Conservation (phyloP, 53 echinoderm and acorn worm genomes). For the Actinopyga echinites region DNA sequence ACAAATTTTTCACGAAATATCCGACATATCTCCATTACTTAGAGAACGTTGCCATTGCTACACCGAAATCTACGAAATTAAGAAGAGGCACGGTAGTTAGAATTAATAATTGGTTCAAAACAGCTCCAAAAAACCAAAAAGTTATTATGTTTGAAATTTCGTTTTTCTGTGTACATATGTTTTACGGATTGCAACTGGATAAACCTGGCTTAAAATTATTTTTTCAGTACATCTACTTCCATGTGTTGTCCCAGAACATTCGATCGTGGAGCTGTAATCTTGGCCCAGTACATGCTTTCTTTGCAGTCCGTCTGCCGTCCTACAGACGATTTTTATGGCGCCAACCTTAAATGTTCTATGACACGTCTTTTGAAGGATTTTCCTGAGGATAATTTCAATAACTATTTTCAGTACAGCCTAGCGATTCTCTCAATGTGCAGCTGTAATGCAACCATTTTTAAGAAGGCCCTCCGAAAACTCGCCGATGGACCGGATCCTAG, state of each 20-base stretch:
- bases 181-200: no score
- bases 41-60: no score
- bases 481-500: not conserved
- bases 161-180: no score
- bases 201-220: no score
- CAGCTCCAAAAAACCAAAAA: no score
- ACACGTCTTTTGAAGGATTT: not conserved
- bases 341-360: not conserved
- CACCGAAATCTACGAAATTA: no score
- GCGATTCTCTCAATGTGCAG: not conserved
- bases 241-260: not conserved
- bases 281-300: slow-evolving; percentile 29
- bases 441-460: not conserved
- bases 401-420: slow-evolving; percentile 16
- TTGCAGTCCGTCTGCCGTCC: slow-evolving; percentile 1
- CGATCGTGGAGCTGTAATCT: not conserved
- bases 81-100: no score
- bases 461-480: not conserved
- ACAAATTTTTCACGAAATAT: no score
- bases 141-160: no score
- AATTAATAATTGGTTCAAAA: no score
- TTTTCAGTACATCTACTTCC: no score
- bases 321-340: slow-evolving; percentile 11
- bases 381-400: slow-evolving; percentile 21
- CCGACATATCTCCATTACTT: no score